Base-by-base conservation (phyloP, 2,113 vertebrate species). In the human region DNA sequence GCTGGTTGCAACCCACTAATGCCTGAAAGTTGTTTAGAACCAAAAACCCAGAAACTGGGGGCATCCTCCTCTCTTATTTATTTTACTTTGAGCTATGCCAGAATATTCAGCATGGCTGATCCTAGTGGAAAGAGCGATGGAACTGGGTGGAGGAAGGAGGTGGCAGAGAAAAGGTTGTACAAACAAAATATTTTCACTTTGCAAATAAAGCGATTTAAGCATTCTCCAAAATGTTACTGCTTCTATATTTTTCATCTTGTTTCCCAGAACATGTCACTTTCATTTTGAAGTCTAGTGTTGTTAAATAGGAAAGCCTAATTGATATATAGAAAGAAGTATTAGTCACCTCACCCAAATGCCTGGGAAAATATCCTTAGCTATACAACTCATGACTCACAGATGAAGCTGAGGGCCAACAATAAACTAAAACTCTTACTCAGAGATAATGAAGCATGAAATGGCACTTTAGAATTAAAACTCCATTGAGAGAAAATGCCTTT, bases 361-460 rank as follows among this genome's bases (percentile, higher is more conserved):
- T 94, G 70, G 73, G 89, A 97, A 96, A 94, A 93, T 93, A 94
- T 59, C 90, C 66, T 88, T 90, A 89, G 40, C 84, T 90, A 17
- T 90, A 80, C 68, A 95, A 96, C 35, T 55, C 57, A 89, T 94
- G 96, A 96, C 89, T 97, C 92, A 90, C 64, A 97, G 85, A 93
- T 84, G 78, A 96, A 95, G 75, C 93, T 91, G 96, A 94, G 88
- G 78, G 61, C 85, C 88, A 66, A 90, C 92, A 78, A 78, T 82
- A 95, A 68, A 80, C 55, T 50, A 70, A 83, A 93, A 90, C 95
- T 90, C 92, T 93, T 88, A 96, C 93, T 97, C 78, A 93, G 90
- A 85, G 90, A 97, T 97, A 98, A 97, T 95, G 87, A 97, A 95
- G 95, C 96, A 96, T 97, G 96, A 98, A 98, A 97, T 98, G 82